Conservation (phyloP, 2,113 vertebrate genomes). For the Indri indri region DNA sequence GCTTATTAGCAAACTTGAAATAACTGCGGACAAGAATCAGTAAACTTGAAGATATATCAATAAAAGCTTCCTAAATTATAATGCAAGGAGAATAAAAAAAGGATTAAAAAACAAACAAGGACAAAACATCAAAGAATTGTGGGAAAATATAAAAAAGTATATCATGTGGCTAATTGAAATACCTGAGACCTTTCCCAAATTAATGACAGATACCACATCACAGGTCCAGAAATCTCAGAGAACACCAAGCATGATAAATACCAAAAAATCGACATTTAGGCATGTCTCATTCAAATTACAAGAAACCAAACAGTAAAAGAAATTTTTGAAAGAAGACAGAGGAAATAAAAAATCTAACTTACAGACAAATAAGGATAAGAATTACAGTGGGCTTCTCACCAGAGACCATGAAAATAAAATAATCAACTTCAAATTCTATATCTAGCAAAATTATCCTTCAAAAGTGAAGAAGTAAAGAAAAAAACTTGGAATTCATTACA, state of each 20-base stretch:
- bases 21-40: background rate
- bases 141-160: background rate
- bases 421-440: background rate
- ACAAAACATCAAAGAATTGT: background rate
- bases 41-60: background rate
- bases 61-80: background rate
- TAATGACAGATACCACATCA: background rate
- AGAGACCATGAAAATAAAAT: background rate
- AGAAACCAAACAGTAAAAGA: background rate
- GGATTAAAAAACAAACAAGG: background rate
- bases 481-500: background rate
- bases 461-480: background rate
- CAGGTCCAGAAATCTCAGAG: background rate
- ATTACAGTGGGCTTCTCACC: background rate
- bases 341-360: background rate
- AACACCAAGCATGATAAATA: background rate
- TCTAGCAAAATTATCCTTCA: background rate
- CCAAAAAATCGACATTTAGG: background rate
- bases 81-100: background rate
- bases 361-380: background rate
- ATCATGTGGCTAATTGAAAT: background rate
- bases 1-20: background rate
- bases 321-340: background rate
- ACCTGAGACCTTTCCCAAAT: background rate
- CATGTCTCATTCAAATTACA: background rate